Percentiles rank a stretch among this genome's conserved stretches.
Evolutionary conservation across 2,797 vertebrate genomes (phyloP).

Genomic region (Botia kubotai): DNA sequence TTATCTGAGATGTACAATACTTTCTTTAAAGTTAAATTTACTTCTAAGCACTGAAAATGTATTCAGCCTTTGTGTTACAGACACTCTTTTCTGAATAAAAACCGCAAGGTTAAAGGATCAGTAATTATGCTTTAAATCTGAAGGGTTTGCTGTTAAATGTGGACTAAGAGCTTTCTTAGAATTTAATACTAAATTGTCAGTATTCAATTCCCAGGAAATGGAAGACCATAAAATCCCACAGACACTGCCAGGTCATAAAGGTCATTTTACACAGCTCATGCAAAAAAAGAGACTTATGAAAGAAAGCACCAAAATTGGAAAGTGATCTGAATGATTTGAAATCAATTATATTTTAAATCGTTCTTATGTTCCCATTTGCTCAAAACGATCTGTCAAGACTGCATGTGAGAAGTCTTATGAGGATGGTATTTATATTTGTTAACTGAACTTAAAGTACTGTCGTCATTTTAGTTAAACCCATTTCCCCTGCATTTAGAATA

Average conservation of each 20-base stretch:
- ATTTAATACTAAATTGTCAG: constrained; percentile 11
- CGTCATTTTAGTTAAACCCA: constrained; percentile 72
- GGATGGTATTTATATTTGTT: constrained; percentile 55
- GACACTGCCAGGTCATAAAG: not conserved
- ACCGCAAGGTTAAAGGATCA: not conserved
- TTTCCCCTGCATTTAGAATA: constrained; percentile 69
- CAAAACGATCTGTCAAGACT: not conserved
- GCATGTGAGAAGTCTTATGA: constrained; percentile 62
- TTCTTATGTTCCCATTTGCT: not conserved
- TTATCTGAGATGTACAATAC: not conserved
- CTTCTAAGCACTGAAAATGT: not conserved
- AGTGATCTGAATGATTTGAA: no score
- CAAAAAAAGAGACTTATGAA: not conserved
- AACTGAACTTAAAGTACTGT: constrained; percentile 61
- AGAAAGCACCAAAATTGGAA: not conserved
- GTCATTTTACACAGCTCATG: not conserved
- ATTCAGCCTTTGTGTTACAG: not conserved
- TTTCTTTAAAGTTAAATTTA: not conserved
- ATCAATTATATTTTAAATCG: no score
- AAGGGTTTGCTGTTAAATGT: not conserved
- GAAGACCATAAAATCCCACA: not conserved
- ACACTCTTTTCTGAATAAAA: not conserved
- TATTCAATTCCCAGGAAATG: not conserved
- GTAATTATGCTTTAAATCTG: not conserved
- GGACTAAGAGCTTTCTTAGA: constrained; percentile 1